Evolutionary conservation across 2,113 vertebrate species (phyloP), one percentile per base, ranked within the genome.

Genomic region (Apaloderma vittatum): DNA sequence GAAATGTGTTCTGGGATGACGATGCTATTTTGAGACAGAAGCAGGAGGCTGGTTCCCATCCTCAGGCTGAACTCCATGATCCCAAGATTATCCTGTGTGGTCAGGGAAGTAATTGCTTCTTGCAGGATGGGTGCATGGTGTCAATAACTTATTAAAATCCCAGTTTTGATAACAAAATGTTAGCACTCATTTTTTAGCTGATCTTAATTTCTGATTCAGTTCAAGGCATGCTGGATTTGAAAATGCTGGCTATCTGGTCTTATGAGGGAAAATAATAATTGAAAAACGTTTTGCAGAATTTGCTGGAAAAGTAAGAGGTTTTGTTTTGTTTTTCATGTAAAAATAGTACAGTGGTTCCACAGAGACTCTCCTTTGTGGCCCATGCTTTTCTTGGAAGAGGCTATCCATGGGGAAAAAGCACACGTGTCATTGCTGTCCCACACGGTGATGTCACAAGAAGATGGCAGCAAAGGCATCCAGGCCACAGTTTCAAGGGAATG

Each of bases 1-100:
- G 37, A 77, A 94, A 75, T 59, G 7, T 49, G 11, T 93, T 86
- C 30, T 93, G 78, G 36, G 83, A 40, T 23, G 57, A 32, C 52
- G 79, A n/a, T 89, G 73, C 91, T 96, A 74, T 96, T 94, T 93
- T 90, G 84, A 86, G 90, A 80, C 48, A 86, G 43, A 73, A 96
- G 15, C 87, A 88, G 82, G 76, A 90, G 37, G 34, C 87, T 90
- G 9, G 32, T 88, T 97, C 84, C 55, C 72, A 86, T 88, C 91
- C 55, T 86, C 0, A 0, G 62, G 70, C 76, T 93, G 88, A 86
- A 54, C 77, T 91, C 51, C 24, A 4, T 43, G 75, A 87, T 86
- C 76, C 32, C 36, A 52, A 49, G 52, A 68, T 67, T 93, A 86
- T 78, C 46, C 45, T 71, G 30, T 59, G 51, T 76, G 66, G 62